Base-by-base conservation (phyloP, 1,140 invertebrate species). In the Meloidogyne floridensis region DNA sequence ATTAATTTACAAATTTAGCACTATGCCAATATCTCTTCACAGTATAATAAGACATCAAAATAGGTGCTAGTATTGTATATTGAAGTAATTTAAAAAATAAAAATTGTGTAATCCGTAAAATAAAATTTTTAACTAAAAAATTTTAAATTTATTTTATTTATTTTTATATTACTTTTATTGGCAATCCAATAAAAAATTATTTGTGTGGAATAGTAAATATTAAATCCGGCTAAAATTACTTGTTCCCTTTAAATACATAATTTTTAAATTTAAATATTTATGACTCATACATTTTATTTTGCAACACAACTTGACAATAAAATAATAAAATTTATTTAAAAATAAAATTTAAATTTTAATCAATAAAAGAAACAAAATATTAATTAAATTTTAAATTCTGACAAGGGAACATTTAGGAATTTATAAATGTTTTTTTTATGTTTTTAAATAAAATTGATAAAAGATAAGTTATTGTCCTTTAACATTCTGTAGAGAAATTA, bases 71-170 rank as follows among this genome's bases (percentile, higher is more conserved):
- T 13, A 65, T 65, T 65, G 59, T 65, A 18, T 65, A 65, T 65
- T 65, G 59, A 65, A 65, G 59, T 65, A 65, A n/a, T 65, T 65
- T 65, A n/a, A 65, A 65, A 65, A 65, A 13, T 65, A 65, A 65
- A 65, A 65, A 65, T 65, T 65, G 59, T 7, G 59, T 11, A 65
- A 11, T n/a, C n/a, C 59, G 59, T 65, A 65, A 65, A 65, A 65
- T n/a, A 65, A 65, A 59, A 18, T n/a, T 65, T 65, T 65, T 65
- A 2, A 65, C 15, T n/a, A n/a, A 13, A 65, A 65, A 65, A 32
- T 2, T 32, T 65, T 65, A 65, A 65, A 65, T n/a, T n/a, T 1
- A 59, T n/a, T n/a, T 65, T 7, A 65, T 7, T n/a, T n/a, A 13
- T 54, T 54, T 54, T 32, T 32, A 1, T 32, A 1, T 65, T 65